Base-by-base conservation (phyloP, 2,113 vertebrate species). In the Gavialis gangeticus region DNA sequence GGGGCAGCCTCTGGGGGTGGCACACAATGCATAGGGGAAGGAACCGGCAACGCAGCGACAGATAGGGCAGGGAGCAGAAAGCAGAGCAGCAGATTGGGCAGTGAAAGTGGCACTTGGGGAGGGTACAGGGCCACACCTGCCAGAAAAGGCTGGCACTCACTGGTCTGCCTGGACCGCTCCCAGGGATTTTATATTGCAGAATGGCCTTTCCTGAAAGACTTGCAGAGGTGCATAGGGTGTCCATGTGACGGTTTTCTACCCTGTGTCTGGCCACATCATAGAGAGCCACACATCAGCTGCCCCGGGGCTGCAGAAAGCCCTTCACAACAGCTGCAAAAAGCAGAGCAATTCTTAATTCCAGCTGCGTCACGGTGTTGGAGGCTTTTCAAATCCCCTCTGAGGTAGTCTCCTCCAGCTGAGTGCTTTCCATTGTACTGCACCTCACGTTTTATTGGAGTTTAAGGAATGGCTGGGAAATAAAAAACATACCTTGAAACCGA, bases 81-180 rank as follows among this genome's bases (percentile, higher is more conserved):
- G 46, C 46, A 46, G 46, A 46, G 46, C 46, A 46, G 46, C 46
- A 46, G 46, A 7, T 46, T 8, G 46, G 46, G 46, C 46, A 46
- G 46, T 7, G 46, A 46, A 46, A 46, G 46, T 46, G 46, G 46
- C 46, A 46, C 46, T 46, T 7, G 46, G 46, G 46, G 46, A 46
- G 46, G 46, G 7, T 46, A 9, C 46, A 46, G 46, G 46, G 46
- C 46, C 9, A 46, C 8, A 9, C 46, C 46, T 8, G 46, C 46
- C 46, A 46, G 46, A 46, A 46, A 46, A 46, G 8, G 46, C 9
- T 46, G 8, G 46, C 46, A 9, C 7, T 46, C 46, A 46, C 46
- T 46, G 46, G 46, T 60, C 55, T 92, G 91, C 6, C 64, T 87
- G 57, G 78, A 10, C 92, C 91, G 28, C 90, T 92, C 85, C 58